Conservation (phyloP, 1,140 invertebrate genomes). For the Eulimnadia texana region DNA sequence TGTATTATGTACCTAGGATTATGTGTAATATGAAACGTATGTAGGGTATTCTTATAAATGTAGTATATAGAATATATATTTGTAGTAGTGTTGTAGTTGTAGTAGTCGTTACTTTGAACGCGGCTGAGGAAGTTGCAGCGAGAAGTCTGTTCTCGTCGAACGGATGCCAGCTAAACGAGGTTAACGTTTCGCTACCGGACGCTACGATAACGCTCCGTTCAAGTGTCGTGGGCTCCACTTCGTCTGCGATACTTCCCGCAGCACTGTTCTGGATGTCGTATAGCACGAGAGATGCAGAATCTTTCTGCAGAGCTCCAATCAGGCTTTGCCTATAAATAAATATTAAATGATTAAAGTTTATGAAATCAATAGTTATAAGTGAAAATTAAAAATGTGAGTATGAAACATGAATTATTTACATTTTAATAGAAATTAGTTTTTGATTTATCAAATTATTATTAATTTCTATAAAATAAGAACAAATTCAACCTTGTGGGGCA, state of each 20-base stretch:
- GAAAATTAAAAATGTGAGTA: no score
- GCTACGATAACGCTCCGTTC: slow-evolving; percentile 41
- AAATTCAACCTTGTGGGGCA: slow-evolving; percentile 61
- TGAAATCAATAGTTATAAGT: neutral
- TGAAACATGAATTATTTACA: no score
- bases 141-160: slow-evolving; percentile 57
- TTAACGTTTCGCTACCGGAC: slow-evolving; percentile 25
- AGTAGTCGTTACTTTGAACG: slow-evolving; percentile 20
- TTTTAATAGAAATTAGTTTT: no score
- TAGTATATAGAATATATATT: no score
- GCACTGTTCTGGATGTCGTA: slow-evolving; percentile 55
- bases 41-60: no score
- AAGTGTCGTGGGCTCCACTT: slow-evolving; percentile 54
- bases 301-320: slow-evolving; percentile 55
- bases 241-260: slow-evolving; percentile 47
- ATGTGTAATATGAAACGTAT: no score
- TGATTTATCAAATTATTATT: no score
- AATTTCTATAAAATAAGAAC: neutral
- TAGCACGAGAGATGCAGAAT: slow-evolving; percentile 47
- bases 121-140: slow-evolving; percentile 44
- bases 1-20: no score
- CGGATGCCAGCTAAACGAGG: slow-evolving; percentile 73
- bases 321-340: slow-evolving; percentile 44
- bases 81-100: no score
- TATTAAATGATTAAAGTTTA: slow-evolving; percentile 19